These are phyloP conservation scores for Heliothis virescens DNA, from an alignment of 1,140 invertebrate genomes.

Conservation along the genomic window DNA sequence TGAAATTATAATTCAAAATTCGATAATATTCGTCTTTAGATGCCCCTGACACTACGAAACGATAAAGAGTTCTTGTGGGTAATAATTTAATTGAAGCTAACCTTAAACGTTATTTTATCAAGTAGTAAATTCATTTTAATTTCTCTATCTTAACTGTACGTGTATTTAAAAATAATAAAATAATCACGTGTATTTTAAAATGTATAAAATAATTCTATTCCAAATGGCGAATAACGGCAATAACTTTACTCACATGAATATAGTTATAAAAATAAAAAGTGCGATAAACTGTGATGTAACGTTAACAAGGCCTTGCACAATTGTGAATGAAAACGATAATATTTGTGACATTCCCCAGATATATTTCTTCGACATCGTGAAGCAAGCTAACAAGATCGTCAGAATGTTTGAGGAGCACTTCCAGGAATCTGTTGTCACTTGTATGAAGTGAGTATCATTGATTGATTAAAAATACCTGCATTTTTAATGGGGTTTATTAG, in stretches of 20 bases:
- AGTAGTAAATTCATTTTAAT: too few relatives aligned
- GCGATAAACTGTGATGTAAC: background rate
- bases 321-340: background rate
- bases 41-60: too few relatives aligned
- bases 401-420: constrained; percentile 98
- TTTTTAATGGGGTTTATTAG: too few relatives aligned
- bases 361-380: constrained; percentile 97
- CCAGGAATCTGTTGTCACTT: constrained; percentile 94
- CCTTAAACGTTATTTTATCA: too few relatives aligned
- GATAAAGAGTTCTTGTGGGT: too few relatives aligned
- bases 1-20: too few relatives aligned
- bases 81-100: too few relatives aligned
- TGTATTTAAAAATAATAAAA: too few relatives aligned
- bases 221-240: too few relatives aligned
- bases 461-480: constrained; percentile 10
- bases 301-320: background rate
- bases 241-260: background rate
- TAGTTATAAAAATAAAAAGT: constrained; percentile 21
- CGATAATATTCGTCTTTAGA: too few relatives aligned
- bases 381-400: constrained; percentile 98
- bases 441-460: constrained; percentile 90
- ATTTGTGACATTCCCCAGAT: constrained; percentile 87
- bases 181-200: background rate
- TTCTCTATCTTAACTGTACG: too few relatives aligned
- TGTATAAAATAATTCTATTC: too few relatives aligned